Conservation (phyloP, 2,797 vertebrate genomes). For the Cyprinodon diabolis region DNA sequence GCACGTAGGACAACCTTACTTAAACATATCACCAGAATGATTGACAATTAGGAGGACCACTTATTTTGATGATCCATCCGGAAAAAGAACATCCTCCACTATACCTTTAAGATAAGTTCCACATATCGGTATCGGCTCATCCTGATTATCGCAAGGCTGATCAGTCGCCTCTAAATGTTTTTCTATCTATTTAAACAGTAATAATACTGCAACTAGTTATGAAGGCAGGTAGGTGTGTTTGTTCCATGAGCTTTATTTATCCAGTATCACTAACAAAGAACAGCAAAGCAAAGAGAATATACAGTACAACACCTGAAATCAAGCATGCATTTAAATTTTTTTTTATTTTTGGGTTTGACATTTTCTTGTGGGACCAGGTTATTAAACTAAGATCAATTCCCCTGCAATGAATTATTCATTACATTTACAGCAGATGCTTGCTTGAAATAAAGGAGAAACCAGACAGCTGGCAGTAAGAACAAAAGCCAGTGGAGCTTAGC, state of each 20-base stretch:
- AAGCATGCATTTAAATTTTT: not conserved
- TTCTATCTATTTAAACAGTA: too few species aligned
- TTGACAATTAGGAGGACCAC: too few species aligned
- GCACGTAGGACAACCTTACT: too few species aligned
- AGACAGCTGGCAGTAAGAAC: not conserved
- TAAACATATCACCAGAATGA: too few species aligned
- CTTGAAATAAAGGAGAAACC: slow-evolving; percentile 11
- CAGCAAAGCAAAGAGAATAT: not conserved
- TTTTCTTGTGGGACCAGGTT: not conserved
- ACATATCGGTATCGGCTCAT: too few species aligned
- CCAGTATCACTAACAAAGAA: not conserved
- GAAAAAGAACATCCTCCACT: too few species aligned
- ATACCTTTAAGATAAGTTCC: too few species aligned
- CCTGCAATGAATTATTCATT: slow-evolving; percentile 4
- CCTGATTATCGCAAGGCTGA: too few species aligned
- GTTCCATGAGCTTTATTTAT: not conserved
- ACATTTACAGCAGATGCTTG: slow-evolving; percentile 1
- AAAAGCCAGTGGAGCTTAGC: not conserved
- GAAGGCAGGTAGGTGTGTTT: not conserved
- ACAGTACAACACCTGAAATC: not conserved
- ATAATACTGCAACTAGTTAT: not conserved
- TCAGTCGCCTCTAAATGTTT: too few species aligned
- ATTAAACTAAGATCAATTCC: not conserved
- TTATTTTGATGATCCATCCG: too few species aligned
- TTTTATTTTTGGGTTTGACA: slow-evolving; percentile 1